Evolutionary conservation across 2,797 vertebrate genomes (phyloP).

Genomic region (Odontamblyopus lacepedii): DNA sequence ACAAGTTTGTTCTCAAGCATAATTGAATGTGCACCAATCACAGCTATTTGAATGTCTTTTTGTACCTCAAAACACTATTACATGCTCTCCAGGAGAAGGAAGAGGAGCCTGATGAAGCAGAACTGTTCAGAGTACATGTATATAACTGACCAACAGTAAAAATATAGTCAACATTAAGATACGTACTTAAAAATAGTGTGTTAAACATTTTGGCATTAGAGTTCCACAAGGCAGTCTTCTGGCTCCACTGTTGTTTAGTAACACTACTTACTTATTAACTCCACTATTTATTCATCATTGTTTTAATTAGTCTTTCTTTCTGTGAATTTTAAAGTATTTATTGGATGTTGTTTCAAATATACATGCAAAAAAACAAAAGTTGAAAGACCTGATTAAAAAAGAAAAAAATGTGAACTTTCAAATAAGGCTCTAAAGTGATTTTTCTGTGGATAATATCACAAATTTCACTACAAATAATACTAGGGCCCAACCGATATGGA

Average conservation of each 20-base stretch:
- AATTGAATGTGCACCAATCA: background rate
- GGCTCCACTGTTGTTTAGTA: background rate
- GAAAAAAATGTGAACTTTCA: no score
- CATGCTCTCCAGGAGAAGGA: conserved; percentile 19
- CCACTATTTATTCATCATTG: background rate
- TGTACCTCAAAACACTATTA: background rate
- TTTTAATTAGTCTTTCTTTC: background rate
- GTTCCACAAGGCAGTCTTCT: background rate
- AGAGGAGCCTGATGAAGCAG: conserved; percentile 44
- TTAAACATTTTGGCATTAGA: background rate
- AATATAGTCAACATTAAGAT: background rate
- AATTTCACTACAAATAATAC: no score
- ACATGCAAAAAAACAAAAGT: no score
- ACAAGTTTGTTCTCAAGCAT: background rate
- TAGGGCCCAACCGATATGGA: no score
- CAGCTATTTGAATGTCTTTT: background rate
- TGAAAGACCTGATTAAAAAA: no score
- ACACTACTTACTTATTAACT: background rate
- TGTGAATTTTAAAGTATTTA: background rate
- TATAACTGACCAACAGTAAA: background rate
- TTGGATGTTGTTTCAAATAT: background rate
- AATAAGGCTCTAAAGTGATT: no score
- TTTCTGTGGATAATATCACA: no score
- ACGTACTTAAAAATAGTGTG: background rate
- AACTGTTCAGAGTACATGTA: conserved; percentile 29